Conservation (phyloP, 2,113 vertebrate genomes). For the Scopus umbretta region DNA sequence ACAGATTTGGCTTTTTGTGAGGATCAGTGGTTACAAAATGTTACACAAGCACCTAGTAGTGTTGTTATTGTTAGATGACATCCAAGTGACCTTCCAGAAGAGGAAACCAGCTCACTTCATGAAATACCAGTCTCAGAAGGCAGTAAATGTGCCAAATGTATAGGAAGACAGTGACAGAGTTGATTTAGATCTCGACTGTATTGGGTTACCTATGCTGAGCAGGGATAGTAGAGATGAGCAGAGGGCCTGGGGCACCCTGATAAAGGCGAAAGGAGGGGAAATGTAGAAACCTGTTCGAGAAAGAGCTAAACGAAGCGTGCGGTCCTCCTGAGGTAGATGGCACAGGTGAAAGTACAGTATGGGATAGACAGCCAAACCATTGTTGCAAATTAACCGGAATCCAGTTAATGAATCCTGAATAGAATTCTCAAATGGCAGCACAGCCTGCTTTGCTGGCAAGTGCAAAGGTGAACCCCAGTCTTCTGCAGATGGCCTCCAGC, state of each 20-base stretch:
- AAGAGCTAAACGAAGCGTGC: not conserved
- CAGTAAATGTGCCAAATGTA: not conserved
- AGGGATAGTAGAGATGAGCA: not conserved
- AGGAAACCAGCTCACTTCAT: not conserved
- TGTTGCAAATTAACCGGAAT: not conserved
- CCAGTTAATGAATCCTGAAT: constrained; percentile 8
- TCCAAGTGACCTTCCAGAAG: not conserved
- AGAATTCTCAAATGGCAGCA: not conserved
- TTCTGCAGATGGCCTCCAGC: not conserved
- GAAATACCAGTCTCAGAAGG: not conserved
- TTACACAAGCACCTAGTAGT: not conserved
- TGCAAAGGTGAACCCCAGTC: not conserved
- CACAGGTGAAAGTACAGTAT: not conserved
- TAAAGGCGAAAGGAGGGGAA: not conserved
- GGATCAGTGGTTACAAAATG: not conserved
- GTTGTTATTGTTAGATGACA: constrained; percentile 19
- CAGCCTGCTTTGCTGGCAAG: not conserved
- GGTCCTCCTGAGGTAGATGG: not conserved
- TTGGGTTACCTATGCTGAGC: not conserved
- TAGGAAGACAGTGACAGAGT: not conserved
- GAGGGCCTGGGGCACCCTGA: not conserved
- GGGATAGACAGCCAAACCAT: not conserved
- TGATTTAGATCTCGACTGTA: not conserved
- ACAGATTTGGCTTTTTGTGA: not conserved
- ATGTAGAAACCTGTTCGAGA: not conserved